A percentile compares a stretch with the other conserved stretches of the same genome.
These are phyloP conservation scores for Vireo altiloquus DNA, from an alignment of 2,113 vertebrate species.

Conservation along the genomic window DNA sequence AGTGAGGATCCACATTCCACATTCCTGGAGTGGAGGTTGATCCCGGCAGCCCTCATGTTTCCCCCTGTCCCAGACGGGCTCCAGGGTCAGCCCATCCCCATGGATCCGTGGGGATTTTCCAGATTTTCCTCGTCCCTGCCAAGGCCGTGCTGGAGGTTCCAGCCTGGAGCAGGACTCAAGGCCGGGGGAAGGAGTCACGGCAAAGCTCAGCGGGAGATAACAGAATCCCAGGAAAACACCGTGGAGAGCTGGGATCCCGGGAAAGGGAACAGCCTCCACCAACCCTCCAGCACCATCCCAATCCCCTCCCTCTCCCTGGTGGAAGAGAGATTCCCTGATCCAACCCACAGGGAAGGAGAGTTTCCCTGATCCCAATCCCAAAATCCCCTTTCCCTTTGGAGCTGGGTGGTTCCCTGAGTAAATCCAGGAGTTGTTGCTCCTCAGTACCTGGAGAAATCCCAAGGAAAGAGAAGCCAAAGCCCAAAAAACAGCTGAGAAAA, in stretches of 20 bases:
- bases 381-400: background rate
- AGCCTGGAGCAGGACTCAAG: background rate
- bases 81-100: background rate
- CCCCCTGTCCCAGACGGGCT: fast-evolving
- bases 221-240: background rate
- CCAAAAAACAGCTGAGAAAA: background rate
- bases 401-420: background rate
- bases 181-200: background rate
- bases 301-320: fast-evolving
- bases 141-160: background rate
- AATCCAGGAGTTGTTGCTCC: fast-evolving
- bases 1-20: fast-evolving
- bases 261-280: background rate
- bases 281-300: background rate
- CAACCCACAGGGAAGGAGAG: background rate
- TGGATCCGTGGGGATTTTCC: background rate
- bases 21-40: fast-evolving
- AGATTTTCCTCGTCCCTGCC: too few relatives aligned
- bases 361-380: background rate
- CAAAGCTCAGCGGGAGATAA: background rate
- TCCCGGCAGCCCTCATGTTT: fast-evolving
- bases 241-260: fast-evolving
- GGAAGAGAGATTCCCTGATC: background rate
- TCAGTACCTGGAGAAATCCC: background rate
- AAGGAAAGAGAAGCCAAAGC: background rate